A percentile compares a stretch with the other conserved stretches of the same genome.
phyloP scores from a whole-genome alignment of 92 coral and sea anemone genomes.

The Virgularia gustaviana region DNA sequence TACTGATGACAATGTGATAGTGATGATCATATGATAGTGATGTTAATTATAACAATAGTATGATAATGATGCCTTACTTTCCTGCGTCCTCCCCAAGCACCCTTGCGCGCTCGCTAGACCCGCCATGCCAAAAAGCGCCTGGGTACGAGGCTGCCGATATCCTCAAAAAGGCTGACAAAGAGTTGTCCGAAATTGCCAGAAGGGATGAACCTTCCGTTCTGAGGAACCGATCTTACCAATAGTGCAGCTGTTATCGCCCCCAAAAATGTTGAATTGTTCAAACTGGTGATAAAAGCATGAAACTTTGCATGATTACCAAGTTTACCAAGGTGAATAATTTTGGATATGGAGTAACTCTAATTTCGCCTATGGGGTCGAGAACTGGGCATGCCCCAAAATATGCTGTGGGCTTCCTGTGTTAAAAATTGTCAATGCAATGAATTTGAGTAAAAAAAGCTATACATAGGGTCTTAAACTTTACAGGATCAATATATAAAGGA shows the following conservation, averaged over 20 bases:
- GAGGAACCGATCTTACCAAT: too few relatives aligned
- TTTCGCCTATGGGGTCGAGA: constrained; percentile 16
- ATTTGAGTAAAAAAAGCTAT: constrained; percentile 18
- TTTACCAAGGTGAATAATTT: not conserved
- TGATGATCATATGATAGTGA: too few relatives aligned
- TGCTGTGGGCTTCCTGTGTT: constrained; percentile 11
- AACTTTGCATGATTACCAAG: constrained; percentile 16
- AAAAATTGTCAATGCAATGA: constrained; percentile 21
- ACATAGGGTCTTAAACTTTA: constrained; percentile 16
- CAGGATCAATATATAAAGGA: constrained; percentile 14
- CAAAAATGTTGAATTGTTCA: constrained; percentile 1
- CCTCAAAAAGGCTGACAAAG: too few relatives aligned
- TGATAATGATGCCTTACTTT: too few relatives aligned
- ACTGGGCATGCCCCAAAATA: constrained; percentile 22
- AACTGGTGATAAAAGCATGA: constrained; percentile 9
- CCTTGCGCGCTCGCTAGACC: too few relatives aligned
- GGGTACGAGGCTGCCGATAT: too few relatives aligned
- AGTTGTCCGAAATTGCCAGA: too few relatives aligned
- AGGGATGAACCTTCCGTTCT: too few relatives aligned
- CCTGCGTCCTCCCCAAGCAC: too few relatives aligned
- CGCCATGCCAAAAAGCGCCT: too few relatives aligned
- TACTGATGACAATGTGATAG: too few relatives aligned
- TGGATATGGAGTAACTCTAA: constrained; percentile 3
- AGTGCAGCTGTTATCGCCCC: constrained; percentile 3
- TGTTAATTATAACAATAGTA: too few relatives aligned